These are phyloP conservation scores for Astur gentilis DNA, from an alignment of 2,113 vertebrate species.

Conservation along the genomic window DNA sequence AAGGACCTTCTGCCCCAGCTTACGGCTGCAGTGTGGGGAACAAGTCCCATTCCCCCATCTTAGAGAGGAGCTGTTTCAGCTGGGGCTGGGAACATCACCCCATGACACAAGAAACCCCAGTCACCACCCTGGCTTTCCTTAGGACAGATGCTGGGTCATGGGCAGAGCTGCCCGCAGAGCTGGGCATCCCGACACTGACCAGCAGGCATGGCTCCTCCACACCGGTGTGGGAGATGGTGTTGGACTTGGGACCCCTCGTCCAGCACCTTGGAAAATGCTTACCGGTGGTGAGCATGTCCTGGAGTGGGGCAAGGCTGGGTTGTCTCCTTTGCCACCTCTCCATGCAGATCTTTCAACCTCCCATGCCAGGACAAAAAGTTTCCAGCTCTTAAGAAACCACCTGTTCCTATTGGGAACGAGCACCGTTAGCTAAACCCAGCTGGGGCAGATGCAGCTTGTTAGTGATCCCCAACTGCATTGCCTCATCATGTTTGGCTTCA, in stretches of 20 bases:
- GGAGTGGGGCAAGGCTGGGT: neutral
- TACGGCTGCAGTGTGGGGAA: neutral
- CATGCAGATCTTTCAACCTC: neutral
- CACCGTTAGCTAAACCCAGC: neutral
- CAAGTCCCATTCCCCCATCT: neutral
- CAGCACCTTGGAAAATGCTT: neutral
- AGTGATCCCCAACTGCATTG: neutral
- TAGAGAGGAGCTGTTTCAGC: neutral
- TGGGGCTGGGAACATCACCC: neutral
- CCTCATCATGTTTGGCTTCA: neutral
- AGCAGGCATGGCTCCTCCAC: fast-evolving
- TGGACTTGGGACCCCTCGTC: neutral
- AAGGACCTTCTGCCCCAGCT: neutral
- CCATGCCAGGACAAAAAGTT: neutral
- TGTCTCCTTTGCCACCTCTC: neutral
- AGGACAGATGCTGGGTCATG: no score
- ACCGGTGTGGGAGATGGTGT: fast-evolving
- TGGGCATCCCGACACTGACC: neutral
- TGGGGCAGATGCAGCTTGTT: neutral
- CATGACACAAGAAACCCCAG: neutral
- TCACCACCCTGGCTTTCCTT: neutral
- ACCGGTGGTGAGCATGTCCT: neutral
- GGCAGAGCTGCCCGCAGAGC: neutral
- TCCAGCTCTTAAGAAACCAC: neutral
- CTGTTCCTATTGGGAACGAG: neutral